Evolutionary conservation across 2,113 vertebrate genomes (phyloP).

Genomic region (Lanius ludovicianus): DNA sequence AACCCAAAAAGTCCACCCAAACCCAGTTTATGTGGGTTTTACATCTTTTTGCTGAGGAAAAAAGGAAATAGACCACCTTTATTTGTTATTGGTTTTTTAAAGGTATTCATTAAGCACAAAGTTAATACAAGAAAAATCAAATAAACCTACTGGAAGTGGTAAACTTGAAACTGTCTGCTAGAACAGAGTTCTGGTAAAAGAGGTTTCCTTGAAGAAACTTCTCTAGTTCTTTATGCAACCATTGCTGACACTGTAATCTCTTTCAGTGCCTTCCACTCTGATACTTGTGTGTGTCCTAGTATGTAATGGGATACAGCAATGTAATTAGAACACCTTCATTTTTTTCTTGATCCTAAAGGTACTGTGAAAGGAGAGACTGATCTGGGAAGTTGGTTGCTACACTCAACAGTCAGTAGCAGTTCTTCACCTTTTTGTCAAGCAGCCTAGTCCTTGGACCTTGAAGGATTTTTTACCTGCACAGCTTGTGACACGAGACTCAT

Average conservation of each 20-base stretch:
- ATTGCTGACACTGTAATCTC: not conserved
- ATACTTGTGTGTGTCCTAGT: not conserved
- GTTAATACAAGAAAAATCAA: not conserved
- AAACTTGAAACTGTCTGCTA: not conserved
- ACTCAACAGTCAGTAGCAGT: not conserved
- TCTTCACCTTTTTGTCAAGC: not conserved
- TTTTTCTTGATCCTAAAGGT: not conserved
- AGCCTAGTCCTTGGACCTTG: not conserved
- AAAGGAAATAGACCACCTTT: not conserved
- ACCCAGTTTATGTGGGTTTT: not conserved
- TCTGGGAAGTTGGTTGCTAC: not conserved
- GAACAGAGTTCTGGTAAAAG: not conserved
- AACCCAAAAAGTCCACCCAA: not conserved
- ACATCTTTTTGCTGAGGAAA: not conserved
- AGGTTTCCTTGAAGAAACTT: not conserved
- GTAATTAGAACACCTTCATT: not conserved
- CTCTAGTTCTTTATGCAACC: not conserved
- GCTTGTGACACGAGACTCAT: not conserved
- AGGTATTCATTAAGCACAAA: not conserved
- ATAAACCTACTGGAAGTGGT: not conserved
- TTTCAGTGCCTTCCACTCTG: not conserved
- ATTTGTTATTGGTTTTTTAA: not conserved
- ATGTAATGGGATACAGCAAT: accelerated
- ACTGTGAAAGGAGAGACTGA: not conserved
- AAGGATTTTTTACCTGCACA: not conserved